Percentiles rank a stretch among this genome's conserved stretches.
Evolutionary conservation across 2,888 invertebrate genomes (phyloP).

Genomic region (Argyra leucocephala): DNA sequence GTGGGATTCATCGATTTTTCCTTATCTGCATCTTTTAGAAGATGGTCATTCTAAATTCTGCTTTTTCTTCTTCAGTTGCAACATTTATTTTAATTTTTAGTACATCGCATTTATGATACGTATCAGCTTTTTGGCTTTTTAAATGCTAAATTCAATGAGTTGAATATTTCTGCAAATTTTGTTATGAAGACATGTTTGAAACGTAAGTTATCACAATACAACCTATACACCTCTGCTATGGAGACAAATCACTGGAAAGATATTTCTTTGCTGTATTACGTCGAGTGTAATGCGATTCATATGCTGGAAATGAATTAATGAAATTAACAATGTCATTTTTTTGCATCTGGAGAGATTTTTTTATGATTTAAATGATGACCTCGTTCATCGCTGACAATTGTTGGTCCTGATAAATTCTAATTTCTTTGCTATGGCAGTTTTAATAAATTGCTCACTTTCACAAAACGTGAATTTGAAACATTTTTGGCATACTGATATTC

Average conservation of each 20-base stretch:
- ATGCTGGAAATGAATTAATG: no score
- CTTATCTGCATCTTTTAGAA: slow-evolving; percentile 14
- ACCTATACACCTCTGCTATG: slow-evolving; percentile 18
- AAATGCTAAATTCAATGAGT: slow-evolving; percentile 22
- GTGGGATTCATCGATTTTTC: slow-evolving; percentile 12
- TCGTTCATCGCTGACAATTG: no score
- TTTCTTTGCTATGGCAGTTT: no score
- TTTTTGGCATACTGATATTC: no score
- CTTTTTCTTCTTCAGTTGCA: slow-evolving; percentile 11
- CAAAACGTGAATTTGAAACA: no score
- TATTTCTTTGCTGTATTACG: slow-evolving; percentile 18
- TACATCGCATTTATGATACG: slow-evolving; percentile 23
- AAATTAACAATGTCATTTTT: no score
- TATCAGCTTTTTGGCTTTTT: slow-evolving; percentile 21
- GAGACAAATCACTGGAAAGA: slow-evolving; percentile 19
- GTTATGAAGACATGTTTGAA: slow-evolving; percentile 17
- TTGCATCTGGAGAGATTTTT: no score
- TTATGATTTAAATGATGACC: no score
- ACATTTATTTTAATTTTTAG: slow-evolving; percentile 19
- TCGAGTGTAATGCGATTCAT: no score
- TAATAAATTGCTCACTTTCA: no score
- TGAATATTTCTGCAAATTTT: slow-evolving; percentile 21
- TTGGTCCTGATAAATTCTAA: no score
- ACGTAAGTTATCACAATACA: slow-evolving; percentile 18
- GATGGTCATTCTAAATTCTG: slow-evolving; percentile 11